These are phyloP conservation scores for Sceliomorpha sp. DNA, from an alignment of 2,888 invertebrate species.

Conservation along the genomic window DNA sequence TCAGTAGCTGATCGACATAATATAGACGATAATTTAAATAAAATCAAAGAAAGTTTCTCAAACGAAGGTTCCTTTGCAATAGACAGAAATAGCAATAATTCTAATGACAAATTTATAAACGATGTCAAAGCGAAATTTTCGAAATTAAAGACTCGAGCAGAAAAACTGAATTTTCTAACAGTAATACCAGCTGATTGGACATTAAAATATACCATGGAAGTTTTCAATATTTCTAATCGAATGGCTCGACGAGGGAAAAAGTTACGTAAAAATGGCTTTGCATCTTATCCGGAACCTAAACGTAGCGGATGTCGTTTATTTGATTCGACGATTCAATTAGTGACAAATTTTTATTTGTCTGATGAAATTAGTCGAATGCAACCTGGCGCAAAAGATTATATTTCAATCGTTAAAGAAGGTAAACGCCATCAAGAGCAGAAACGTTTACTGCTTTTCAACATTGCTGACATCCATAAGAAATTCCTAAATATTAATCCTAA, in stretches of 20 bases:
- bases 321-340: neutral
- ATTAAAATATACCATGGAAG: neutral
- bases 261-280: neutral
- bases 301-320: conserved; percentile 15
- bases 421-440: conserved; percentile 22
- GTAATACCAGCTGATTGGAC: conserved; percentile 2
- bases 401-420: conserved; percentile 14
- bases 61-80: neutral
- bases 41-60: neutral
- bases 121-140: conserved; percentile 1
- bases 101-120: neutral
- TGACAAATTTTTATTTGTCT: conserved; percentile 18
- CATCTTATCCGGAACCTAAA: conserved; percentile 11
- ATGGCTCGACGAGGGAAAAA: neutral
- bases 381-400: conserved; percentile 16
- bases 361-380: conserved; percentile 23
- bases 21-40: neutral
- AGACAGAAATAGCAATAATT: neutral
- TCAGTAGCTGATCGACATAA: neutral
- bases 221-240: conserved; percentile 2
- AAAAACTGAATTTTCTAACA: conserved; percentile 1
- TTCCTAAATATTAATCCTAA: conserved; percentile 11
- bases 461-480: conserved; percentile 7
- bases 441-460: conserved; percentile 14
- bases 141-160: conserved; percentile 2